Evolutionary conservation across 2,113 vertebrate species (phyloP).

Genomic region (Cygnus atratus): DNA sequence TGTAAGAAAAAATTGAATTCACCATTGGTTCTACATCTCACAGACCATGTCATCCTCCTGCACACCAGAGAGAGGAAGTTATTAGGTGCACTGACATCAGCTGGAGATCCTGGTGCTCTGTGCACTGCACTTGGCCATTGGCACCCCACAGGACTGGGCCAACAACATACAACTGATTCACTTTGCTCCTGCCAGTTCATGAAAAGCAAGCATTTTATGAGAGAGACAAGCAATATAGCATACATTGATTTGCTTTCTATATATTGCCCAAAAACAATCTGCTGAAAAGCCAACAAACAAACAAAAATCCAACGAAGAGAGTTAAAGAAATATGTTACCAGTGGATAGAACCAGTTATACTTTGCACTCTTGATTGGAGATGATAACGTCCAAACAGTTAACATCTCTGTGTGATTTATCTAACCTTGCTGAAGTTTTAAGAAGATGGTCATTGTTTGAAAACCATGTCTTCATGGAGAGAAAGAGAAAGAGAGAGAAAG

Average conservation of each 20-base stretch:
- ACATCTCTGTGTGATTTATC: neutral
- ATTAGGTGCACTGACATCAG: neutral
- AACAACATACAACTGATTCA: neutral
- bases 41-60: neutral
- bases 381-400: neutral
- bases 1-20: neutral
- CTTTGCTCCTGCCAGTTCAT: neutral
- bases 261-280: neutral
- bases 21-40: neutral
- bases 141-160: neutral
- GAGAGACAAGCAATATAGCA: neutral
- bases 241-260: neutral
- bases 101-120: neutral
- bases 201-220: neutral
- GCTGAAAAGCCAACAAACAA: slow-evolving; percentile 28
- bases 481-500: neutral
- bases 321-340: slow-evolving; percentile 23
- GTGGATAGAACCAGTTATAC: neutral
- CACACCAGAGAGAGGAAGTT: neutral
- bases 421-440: neutral
- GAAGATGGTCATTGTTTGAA: neutral
- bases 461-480: neutral
- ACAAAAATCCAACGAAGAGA: neutral
- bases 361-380: neutral
- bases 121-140: neutral